Evolutionary conservation across 64 coral and sea anemone genomes (phyloP).

Genomic region (Acropora yongei): DNA sequence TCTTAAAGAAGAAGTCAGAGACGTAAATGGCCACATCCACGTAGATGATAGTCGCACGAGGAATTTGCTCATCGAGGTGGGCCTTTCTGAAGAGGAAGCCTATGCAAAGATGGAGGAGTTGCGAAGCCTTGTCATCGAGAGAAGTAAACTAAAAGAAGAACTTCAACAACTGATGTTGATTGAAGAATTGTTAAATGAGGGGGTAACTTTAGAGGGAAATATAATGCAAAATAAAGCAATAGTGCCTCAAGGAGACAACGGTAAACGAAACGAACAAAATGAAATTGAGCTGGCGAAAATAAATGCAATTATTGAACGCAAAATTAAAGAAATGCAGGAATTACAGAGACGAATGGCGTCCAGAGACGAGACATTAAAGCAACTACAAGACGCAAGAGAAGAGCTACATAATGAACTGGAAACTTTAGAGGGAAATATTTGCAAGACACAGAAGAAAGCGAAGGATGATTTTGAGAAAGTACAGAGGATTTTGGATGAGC

Average conservation of each 20-base stretch:
- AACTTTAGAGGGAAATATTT: background rate
- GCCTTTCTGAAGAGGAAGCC: background rate
- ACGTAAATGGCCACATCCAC: background rate
- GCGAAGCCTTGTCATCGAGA: constrained; percentile 30
- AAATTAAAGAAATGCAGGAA: background rate
- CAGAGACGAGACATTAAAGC: background rate
- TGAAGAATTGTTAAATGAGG: constrained; percentile 35
- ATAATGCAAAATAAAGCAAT: background rate
- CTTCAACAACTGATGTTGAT: constrained; percentile 11
- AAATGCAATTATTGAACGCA: constrained; percentile 22
- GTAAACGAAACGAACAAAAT: background rate
- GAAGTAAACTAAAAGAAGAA: constrained; percentile 29
- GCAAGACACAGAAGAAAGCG: background rate
- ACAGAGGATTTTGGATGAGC: background rate
- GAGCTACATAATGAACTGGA: background rate
- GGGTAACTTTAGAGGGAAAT: constrained; percentile 3
- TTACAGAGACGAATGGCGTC: background rate
- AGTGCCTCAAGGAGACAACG: background rate
- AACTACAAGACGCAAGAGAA: background rate
- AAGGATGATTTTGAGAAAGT: constrained; percentile 22
- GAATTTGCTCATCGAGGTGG: background rate
- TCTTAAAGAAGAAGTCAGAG: constrained; percentile 1
- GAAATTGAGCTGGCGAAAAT: constrained; percentile 9
- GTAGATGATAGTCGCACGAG: constrained; percentile 1
- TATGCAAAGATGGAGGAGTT: constrained; percentile 1